Percentiles rank a stretch among this genome's conserved stretches.
These are phyloP conservation scores for Xenopus tropicalis DNA, from an alignment of 2,113 vertebrate species.

Conservation along the genomic window UCB_Xtro_10.0 CM004449.2:102779001-102779500, in stretches of 20 bases:
- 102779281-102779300: slow-evolving; percentile 9
- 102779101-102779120: neutral
- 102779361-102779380: too few species aligned
- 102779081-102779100: neutral
- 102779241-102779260: slow-evolving; percentile 12
- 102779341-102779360: too few species aligned
- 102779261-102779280: slow-evolving; percentile 16
- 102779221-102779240: neutral
- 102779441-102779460: too few species aligned
- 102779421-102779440: too few species aligned
- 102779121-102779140: neutral
- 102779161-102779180: slow-evolving; percentile 1
- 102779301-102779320: neutral
- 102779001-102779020: slow-evolving; percentile 9
- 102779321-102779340: too few species aligned
- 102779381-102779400: too few species aligned
- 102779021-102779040: slow-evolving; percentile 16
- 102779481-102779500: too few species aligned
- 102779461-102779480: too few species aligned
- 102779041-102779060: neutral
- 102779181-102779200: neutral
- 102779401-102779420: too few species aligned
- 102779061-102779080: neutral
- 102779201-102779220: neutral
- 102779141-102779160: neutral